These are phyloP conservation scores for Capitella teleta DNA, from an alignment of 1,140 invertebrate genomes.

Conservation along the genomic window DNA sequence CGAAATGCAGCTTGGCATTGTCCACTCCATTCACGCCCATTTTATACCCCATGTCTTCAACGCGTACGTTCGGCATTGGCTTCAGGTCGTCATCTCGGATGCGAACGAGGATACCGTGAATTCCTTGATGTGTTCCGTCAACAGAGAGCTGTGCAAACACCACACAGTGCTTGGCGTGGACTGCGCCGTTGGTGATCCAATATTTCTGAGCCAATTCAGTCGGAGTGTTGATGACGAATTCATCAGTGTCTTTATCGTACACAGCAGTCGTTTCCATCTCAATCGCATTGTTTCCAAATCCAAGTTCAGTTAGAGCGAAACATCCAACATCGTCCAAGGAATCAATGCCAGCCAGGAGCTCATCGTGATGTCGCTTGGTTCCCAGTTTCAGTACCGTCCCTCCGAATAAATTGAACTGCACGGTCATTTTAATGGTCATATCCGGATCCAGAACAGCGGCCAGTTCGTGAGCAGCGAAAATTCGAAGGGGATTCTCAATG, in stretches of 20 bases:
- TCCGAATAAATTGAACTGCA: conserved; percentile 39
- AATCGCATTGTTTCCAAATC: conserved; percentile 39
- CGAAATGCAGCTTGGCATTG: conserved; percentile 35
- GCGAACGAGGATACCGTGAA: conserved; percentile 31
- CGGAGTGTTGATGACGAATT: conserved; percentile 34
- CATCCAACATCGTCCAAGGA: conserved; percentile 34
- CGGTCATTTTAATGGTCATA: conserved; percentile 41
- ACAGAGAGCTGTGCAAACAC: conserved; percentile 33
- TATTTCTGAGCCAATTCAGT: conserved; percentile 33
- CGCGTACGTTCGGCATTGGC: conserved; percentile 21
- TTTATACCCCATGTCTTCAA: conserved; percentile 39
- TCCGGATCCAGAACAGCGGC: conserved; percentile 33
- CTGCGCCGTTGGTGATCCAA: conserved; percentile 40
- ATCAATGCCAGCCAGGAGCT: conserved; percentile 29
- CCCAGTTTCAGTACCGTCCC: conserved; percentile 37
- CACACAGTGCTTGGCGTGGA: conserved; percentile 34
- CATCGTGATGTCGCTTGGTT: conserved; percentile 29
- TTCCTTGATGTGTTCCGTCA: conserved; percentile 24
- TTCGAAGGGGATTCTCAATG: conserved; percentile 27
- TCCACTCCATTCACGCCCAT: conserved; percentile 40
- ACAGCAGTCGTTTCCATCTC: conserved; percentile 40
- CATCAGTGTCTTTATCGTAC: conserved; percentile 23
- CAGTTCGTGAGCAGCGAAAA: conserved; percentile 38
- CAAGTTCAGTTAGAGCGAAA: conserved; percentile 36
- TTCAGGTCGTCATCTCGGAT: conserved; percentile 32